These are phyloP conservation scores for Epizoanthus rinbou DNA, from an alignment of 92 coral and sea anemone genomes.

Conservation along the genomic window DNA sequence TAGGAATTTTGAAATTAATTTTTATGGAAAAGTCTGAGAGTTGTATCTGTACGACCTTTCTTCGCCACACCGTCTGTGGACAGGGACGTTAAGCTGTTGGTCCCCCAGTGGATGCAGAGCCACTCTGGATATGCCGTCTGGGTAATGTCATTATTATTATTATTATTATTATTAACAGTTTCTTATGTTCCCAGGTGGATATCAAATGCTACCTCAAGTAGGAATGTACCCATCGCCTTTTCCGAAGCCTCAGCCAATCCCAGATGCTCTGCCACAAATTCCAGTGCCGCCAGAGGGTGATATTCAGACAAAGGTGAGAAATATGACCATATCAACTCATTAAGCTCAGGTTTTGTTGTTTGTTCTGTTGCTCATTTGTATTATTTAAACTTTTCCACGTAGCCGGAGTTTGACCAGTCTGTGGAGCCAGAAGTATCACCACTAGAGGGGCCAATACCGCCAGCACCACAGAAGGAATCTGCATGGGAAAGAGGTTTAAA, in stretches of 20 bases:
- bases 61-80: too few species aligned
- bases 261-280: conserved; percentile 36
- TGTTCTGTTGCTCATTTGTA: background rate
- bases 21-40: too few species aligned
- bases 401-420: conserved; percentile 24
- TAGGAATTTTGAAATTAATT: too few species aligned
- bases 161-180: background rate
- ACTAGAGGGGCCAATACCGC: background rate
- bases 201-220: conserved; percentile 86
- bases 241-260: conserved; percentile 57
- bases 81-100: too few species aligned
- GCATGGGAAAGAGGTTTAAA: conserved; percentile 97
- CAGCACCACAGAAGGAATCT: conserved; percentile 71
- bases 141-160: too few species aligned
- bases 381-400: too few species aligned
- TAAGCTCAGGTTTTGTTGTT: background rate
- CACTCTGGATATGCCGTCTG: too few species aligned
- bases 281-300: conserved; percentile 35
- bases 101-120: too few species aligned
- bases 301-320: conserved; percentile 42
- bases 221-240: conserved; percentile 95
- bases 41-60: too few species aligned
- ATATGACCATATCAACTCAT: too few species aligned
- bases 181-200: conserved; percentile 72
- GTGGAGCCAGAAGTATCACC: background rate